Evolutionary conservation across 2,797 vertebrate genomes (phyloP).

Genomic region (Pangasius larnaudii): DNA sequence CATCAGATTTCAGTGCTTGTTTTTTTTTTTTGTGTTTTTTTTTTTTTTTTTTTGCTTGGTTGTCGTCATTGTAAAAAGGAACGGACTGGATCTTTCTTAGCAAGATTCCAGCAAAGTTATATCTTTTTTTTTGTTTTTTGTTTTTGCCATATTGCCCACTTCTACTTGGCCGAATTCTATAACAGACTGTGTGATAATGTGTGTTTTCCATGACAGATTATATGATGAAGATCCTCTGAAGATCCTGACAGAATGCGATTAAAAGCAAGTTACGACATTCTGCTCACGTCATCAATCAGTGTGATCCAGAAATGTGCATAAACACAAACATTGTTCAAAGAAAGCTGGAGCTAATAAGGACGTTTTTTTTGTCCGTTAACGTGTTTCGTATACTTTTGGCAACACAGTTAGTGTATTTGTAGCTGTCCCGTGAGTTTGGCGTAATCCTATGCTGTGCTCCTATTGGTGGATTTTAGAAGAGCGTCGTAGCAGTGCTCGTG

Average conservation of each 20-base stretch:
- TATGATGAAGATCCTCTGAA: neutral
- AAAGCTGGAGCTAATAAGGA: neutral
- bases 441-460: neutral
- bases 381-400: neutral
- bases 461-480: neutral
- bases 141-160: neutral
- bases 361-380: neutral
- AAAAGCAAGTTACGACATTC: neutral
- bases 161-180: neutral
- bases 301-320: neutral
- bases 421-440: neutral
- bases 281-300: neutral
- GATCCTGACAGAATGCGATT: neutral
- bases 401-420: neutral
- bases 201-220: neutral
- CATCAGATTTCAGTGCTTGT: neutral
- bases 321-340: neutral
- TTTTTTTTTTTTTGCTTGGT: no score
- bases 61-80: no score
- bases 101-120: no score
- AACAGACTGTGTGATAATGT: neutral
- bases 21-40: no score
- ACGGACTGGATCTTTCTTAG: no score
- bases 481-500: neutral
- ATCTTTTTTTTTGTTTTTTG: no score